Base-by-base conservation (phyloP, 2,113 vertebrate species). In the Taurulus bubalis region DNA sequence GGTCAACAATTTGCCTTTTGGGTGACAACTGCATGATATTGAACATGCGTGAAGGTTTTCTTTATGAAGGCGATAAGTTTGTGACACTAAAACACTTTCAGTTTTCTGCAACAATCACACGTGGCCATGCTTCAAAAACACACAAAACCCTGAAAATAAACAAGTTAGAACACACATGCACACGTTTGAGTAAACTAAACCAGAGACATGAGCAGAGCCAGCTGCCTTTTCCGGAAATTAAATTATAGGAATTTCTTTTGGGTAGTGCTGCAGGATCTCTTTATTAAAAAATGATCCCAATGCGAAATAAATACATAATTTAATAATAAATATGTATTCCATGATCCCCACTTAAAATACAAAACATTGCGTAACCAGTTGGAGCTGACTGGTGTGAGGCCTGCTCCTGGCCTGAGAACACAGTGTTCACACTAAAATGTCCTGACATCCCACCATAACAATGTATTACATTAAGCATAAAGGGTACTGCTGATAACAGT, bases 351-450 rank as follows among this genome's bases (percentile, higher is more conserved):
- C 32, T 71, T 55, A 34, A 22, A 51, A 70, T n/a, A 15, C n/a
- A 60, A 42, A 79, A 58, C 24, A 58, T 83, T 51, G 38, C 45
- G 8, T 47, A 16, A 47, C 7, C 32, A 38, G 10, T 2, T 26
- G 38, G 8, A 68, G 32, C n/a, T 10, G 40, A 32, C 47, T 20
- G 10, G 26, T 11, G 6, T 40, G 10, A 12, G 8, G 45, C 32
- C 53, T 49, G 18, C 64, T 38, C 14, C 30, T 68, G 28, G 15
- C 72, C 32, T 68, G 30, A 51, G 76, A 59, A 85, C n/a, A n/a
- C n/a, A n/a, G n/a, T n/a, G n/a, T n/a, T 77, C 67, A 14, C 6
- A 85, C 82, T 67, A 38, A 71, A 62, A 65, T 40, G 62, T 49
- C 67, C 51, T 59, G 73, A 75, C 40, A 58, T 59, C 45, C 22